Conservation (phyloP, 2,888 invertebrate species). For the Nesidiocoris tenuis region DNA sequence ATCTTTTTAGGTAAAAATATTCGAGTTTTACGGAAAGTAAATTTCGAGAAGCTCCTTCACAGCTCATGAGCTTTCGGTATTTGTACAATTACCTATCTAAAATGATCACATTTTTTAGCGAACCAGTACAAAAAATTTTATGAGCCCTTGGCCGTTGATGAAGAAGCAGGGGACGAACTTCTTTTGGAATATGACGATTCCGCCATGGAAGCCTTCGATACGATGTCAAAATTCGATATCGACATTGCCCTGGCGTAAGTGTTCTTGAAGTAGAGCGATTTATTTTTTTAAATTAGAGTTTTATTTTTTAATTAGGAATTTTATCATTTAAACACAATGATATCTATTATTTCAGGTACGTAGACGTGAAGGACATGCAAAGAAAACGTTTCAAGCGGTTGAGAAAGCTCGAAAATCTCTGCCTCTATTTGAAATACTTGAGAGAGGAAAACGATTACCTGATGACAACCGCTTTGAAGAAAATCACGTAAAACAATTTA, state of each 20-base stretch:
- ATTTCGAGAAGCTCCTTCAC: too few species aligned
- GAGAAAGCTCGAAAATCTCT: not conserved
- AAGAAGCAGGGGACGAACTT: not conserved
- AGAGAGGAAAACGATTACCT: not conserved
- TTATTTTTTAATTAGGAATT: too few species aligned
- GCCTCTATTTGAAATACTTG: not conserved
- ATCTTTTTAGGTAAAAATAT: too few species aligned
- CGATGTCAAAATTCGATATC: not conserved
- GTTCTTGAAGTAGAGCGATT: not conserved
- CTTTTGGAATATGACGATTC: not conserved
- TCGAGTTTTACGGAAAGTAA: not conserved
- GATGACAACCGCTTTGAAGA: not conserved
- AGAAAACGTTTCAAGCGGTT: not conserved
- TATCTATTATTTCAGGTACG: not conserved
- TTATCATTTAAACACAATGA: too few species aligned
- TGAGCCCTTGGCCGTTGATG: not conserved
- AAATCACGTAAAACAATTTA: not conserved
- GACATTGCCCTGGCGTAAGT: not conserved
- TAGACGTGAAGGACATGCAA: not conserved
- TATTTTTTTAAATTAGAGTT: not conserved
- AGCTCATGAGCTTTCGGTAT: too few species aligned
- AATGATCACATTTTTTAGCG: too few species aligned
- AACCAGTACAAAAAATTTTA: not conserved
- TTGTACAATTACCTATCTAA: too few species aligned
- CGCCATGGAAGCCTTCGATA: not conserved